Base-by-base conservation (phyloP, 2,113 vertebrate genomes). In the Oryzias javanicus region DNA sequence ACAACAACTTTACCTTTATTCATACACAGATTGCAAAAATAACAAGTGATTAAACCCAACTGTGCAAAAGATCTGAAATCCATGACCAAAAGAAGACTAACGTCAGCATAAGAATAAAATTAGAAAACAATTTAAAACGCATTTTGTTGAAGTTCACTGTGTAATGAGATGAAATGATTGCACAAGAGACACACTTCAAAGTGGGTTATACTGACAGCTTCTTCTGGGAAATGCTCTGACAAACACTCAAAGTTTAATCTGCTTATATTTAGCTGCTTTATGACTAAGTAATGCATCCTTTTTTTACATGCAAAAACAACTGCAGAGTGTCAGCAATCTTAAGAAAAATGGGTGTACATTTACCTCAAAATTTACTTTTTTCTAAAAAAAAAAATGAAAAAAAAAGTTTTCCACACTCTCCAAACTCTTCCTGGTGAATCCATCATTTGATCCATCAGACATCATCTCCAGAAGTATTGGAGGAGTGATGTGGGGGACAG, bases 221-320 rank as follows among this genome's bases (percentile, higher is more conserved):
- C 78, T 84, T 86, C 78, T 75, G 82, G 85, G 82, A 81, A 70
- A 53, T 59, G 74, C 74, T 83, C 65, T 85, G 82, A 86, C 80
- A 81, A 87, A 89, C 82, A 85, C 82, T 90, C 72, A 87, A 90
- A 88, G 81, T 90, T 86, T 86, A 90, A 90, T 89, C 83, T 90
- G 89, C 90, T 90, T 90, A 89, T 87, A 86, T 89, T 88, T 90
- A 90, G 88, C 80, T 64, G 72, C 85, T 72, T 78, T 84, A 72
- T 76, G 73, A 85, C 78, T 91, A 63, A 90, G 88, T 88, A 86
- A 89, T 88, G 85, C 63, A 83, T 62, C 64, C 72, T 60, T 75
- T 35, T n/a, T 71, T 83, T 67, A 86, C 83, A 83, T 74, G 63
- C 79, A 80, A 78, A 87, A 80, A 84, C 85, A 86, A 86, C 83